These are phyloP conservation scores for Botrylloides violaceus DNA, from an alignment of 23 tunicate genomes.

Conservation along the genomic window DNA sequence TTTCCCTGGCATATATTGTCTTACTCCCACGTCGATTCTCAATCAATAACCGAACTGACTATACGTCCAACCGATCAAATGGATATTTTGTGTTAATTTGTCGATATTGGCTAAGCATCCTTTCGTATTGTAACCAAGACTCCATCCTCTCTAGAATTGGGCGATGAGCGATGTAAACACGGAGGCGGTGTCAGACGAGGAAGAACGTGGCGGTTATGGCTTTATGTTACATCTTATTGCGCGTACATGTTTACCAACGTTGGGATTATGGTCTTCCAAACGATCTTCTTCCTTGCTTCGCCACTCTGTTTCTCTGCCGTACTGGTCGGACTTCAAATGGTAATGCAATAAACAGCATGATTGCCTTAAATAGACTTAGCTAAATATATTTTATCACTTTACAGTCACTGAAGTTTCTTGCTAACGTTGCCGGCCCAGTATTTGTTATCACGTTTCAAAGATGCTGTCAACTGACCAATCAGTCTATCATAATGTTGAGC, in stretches of 20 bases:
- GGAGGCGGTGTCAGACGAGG: constrained; percentile 61
- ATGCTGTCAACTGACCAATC: constrained; percentile 9
- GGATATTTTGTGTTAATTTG: too few species aligned
- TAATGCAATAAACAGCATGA: constrained; percentile 23
- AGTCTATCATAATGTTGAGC: constrained; percentile 16
- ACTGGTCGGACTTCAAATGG: constrained; percentile 59
- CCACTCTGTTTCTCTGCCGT: constrained; percentile 77
- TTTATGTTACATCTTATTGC: constrained; percentile 43
- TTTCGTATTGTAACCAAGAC: too few species aligned
- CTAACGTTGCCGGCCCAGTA: constrained; percentile 34
- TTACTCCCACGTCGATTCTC: too few species aligned
- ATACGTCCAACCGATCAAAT: too few species aligned
- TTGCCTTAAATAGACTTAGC: too few species aligned
- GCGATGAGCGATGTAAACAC: constrained; percentile 27
- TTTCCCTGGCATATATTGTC: too few species aligned
- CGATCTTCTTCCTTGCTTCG: constrained; percentile 46
- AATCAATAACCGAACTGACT: too few species aligned
- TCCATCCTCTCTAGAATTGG: too few species aligned
- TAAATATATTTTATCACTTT: too few species aligned
- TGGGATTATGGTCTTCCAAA: constrained; percentile 33
- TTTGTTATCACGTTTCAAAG: constrained; percentile 23
- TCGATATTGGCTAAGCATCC: too few species aligned
- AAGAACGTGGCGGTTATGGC: constrained; percentile 74
- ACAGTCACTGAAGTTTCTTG: constrained; percentile 40
- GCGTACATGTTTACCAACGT: constrained; percentile 29